Conservation (phyloP, 2,888 invertebrate genomes). For the Thecophora atra region DNA sequence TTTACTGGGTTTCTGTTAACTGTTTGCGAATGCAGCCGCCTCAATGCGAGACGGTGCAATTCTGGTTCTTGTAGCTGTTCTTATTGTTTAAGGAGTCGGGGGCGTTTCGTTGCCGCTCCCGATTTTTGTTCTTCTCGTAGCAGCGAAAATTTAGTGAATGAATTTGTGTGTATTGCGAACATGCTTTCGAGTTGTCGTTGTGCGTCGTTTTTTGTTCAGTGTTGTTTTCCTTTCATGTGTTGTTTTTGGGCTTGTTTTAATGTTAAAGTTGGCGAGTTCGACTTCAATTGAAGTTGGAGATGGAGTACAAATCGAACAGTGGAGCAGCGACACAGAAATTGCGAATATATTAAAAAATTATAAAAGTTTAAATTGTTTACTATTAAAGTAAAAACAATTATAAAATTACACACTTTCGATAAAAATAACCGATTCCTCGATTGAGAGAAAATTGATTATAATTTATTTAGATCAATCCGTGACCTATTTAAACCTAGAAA, state of each 20-base stretch:
- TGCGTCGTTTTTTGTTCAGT: constrained; percentile 8
- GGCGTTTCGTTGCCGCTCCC: constrained; percentile 5
- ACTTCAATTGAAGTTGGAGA: neutral
- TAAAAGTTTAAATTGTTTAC: too few relatives aligned
- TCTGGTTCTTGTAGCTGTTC: neutral
- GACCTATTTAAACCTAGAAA: too few relatives aligned
- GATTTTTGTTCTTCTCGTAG: neutral
- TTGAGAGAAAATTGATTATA: too few relatives aligned
- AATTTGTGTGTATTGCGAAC: neutral
- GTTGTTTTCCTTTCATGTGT: constrained; percentile 9
- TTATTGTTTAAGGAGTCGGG: neutral
- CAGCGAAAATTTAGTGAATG: neutral
- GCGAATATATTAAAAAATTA: too few relatives aligned
- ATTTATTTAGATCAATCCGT: too few relatives aligned
- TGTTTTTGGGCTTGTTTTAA: constrained; percentile 10
- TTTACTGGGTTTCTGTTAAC: neutral
- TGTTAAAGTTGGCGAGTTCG: constrained; percentile 27
- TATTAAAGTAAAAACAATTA: too few relatives aligned
- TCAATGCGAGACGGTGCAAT: too few relatives aligned
- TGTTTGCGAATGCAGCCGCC: neutral
- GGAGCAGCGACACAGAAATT: too few relatives aligned
- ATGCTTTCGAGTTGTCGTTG: neutral
- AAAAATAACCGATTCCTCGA: too few relatives aligned
- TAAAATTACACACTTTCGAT: too few relatives aligned
- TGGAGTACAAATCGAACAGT: constrained; percentile 13